phyloP scores from a whole-genome alignment of 2,113 vertebrate genomes.

The Gadus macrocephalus region DNA sequence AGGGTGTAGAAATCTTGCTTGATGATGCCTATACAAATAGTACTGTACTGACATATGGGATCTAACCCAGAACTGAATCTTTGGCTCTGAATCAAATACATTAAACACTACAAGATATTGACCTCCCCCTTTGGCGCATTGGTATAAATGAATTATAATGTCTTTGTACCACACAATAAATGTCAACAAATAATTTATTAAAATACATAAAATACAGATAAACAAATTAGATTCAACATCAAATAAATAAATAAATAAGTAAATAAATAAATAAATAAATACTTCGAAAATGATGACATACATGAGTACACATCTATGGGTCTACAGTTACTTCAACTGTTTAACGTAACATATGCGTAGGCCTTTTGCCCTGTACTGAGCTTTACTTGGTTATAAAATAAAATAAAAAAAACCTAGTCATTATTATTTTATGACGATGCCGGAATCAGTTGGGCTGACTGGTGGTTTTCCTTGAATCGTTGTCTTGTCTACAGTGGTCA shows the following conservation, averaged over 20 bases:
- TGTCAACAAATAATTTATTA: neutral
- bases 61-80: neutral
- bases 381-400: too few species aligned
- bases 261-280: constrained; percentile 39
- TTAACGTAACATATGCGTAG: neutral
- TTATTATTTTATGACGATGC: neutral
- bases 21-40: too few species aligned
- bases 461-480: constrained; percentile 12
- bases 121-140: neutral
- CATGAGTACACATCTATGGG: constrained; percentile 19
- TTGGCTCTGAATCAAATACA: neutral
- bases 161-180: neutral
- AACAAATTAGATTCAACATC: constrained; percentile 53
- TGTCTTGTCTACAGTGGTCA: constrained; percentile 49
- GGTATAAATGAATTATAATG: neutral
- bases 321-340: neutral
- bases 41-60: neutral
- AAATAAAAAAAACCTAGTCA: too few species aligned
- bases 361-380: neutral
- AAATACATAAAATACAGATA: constrained; percentile 26
- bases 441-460: constrained; percentile 21
- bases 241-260: constrained; percentile 54
- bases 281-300: constrained; percentile 22
- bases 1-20: too few species aligned
- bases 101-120: too few species aligned